Evolutionary conservation across 2,797 vertebrate genomes (phyloP).

Genomic region (Myotis pilosus): DNA sequence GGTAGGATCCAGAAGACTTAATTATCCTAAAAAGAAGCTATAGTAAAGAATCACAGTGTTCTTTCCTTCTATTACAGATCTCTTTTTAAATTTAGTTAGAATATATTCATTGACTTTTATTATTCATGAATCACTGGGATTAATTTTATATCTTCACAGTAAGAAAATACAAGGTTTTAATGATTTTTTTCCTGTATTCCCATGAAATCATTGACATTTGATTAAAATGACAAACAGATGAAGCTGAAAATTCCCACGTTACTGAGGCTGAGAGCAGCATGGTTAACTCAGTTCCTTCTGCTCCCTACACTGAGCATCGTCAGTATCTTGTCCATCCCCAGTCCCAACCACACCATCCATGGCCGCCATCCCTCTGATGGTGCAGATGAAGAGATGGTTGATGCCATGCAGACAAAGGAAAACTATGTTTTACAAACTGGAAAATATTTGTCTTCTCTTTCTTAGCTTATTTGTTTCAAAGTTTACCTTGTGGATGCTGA

Average conservation of each 20-base stretch:
- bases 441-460: not conserved
- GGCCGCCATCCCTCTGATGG: fast-evolving
- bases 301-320: fast-evolving
- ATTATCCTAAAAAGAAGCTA: fast-evolving
- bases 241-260: not conserved
- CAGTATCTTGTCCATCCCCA: fast-evolving
- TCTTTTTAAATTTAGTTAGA: not conserved
- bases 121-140: not conserved
- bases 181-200: not conserved
- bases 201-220: not conserved
- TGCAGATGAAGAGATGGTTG: not conserved
- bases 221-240: not conserved
- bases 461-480: not conserved
- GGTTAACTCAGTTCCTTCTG: too few species aligned
- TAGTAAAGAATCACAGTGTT: not conserved
- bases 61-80: not conserved
- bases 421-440: not conserved
- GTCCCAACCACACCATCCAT: fast-evolving
- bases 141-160: not conserved
- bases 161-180: not conserved
- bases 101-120: not conserved
- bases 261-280: fast-evolving
- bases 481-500: not conserved
- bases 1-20: not conserved
- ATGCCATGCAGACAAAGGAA: fast-evolving